phyloP scores from a whole-genome alignment of 37 sponge, comb jelly and placozoan genomes.

The Beroe forskalii region DNA sequence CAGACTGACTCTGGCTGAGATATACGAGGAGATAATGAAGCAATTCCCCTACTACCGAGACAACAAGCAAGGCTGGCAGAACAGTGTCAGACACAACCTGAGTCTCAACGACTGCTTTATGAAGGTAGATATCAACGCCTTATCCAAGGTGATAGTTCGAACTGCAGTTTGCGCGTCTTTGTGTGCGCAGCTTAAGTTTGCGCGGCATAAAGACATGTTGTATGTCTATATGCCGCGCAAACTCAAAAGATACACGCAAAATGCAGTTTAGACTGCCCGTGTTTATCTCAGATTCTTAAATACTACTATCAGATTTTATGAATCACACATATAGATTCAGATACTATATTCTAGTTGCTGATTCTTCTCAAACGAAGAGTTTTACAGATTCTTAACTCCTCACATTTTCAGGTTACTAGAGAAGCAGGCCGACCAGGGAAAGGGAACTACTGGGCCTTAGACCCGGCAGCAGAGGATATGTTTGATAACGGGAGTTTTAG shows the following conservation, averaged over 20 bases:
- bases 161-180: too few species aligned
- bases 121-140: slow-evolving; percentile 63
- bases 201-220: too few species aligned
- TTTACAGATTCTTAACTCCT: too few species aligned
- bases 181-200: too few species aligned
- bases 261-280: too few species aligned
- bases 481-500: slow-evolving; percentile 89
- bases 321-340: too few species aligned
- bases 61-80: slow-evolving; percentile 97
- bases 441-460: slow-evolving; percentile 91
- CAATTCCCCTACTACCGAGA: slow-evolving; percentile 84
- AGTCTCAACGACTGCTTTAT: slow-evolving; percentile 90
- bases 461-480: slow-evolving; percentile 81
- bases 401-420: slow-evolving; percentile 10
- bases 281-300: too few species aligned
- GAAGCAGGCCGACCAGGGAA: slow-evolving; percentile 79
- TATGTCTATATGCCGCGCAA: too few species aligned
- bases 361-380: too few species aligned
- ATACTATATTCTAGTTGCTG: too few species aligned
- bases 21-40: slow-evolving; percentile 84
- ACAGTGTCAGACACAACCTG: slow-evolving; percentile 88
- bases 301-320: too few species aligned
- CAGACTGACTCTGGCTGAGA: slow-evolving; percentile 82
- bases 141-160: neutral
- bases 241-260: too few species aligned